Percentiles rank a stretch among this genome's conserved stretches.
These are phyloP conservation scores for Phenganax subtilis DNA, from an alignment of 92 coral and sea anemone species.

Conservation along the genomic window DNA sequence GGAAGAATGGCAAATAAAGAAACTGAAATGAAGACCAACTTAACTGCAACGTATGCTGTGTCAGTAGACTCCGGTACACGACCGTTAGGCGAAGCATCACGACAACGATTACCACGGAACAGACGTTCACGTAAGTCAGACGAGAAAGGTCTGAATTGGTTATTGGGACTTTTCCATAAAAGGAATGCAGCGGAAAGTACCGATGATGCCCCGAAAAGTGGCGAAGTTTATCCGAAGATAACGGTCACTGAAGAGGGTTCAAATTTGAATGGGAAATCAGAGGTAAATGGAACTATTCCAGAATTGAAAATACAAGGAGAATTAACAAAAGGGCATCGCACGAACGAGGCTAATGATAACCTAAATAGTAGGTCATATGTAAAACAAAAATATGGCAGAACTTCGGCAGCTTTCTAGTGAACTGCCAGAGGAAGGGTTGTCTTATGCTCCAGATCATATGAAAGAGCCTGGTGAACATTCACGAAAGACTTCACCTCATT, in stretches of 20 bases:
- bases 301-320: constrained; percentile 1
- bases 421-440: background rate
- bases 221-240: background rate
- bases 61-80: constrained; percentile 35
- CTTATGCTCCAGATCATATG: background rate
- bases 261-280: constrained; percentile 8
- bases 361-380: constrained; percentile 19
- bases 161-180: constrained; percentile 24
- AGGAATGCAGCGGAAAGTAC: background rate
- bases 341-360: background rate
- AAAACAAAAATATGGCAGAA: constrained; percentile 31
- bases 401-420: constrained; percentile 8
- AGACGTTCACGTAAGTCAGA: constrained; percentile 19
- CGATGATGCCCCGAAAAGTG: background rate
- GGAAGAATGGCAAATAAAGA: background rate
- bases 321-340: constrained; percentile 3
- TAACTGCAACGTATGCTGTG: background rate
- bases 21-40: constrained; percentile 6
- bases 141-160: constrained; percentile 23
- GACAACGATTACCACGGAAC: constrained; percentile 13
- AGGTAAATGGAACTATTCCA: background rate
- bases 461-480: no score
- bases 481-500: no score
- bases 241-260: background rate
- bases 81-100: constrained; percentile 31